These are phyloP conservation scores for Vimba vimba DNA, from an alignment of 2,113 vertebrate species.

Conservation along the genomic window DNA sequence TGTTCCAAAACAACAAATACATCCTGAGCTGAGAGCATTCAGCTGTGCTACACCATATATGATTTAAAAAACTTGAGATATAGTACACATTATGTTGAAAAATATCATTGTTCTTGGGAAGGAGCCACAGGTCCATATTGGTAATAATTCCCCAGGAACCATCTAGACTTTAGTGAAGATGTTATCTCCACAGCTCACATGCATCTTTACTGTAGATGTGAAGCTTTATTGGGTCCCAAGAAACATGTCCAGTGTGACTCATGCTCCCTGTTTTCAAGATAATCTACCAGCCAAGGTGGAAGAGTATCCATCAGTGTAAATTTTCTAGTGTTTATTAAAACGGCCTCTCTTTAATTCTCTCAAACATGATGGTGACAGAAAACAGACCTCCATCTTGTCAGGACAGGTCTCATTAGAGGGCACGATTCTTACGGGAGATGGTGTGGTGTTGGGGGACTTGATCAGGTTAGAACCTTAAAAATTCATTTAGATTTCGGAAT, in stretches of 20 bases:
- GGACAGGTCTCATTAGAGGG: slow-evolving; percentile 66
- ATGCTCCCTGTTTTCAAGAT: slow-evolving; percentile 56
- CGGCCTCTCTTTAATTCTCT: slow-evolving; percentile 54
- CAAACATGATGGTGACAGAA: slow-evolving; percentile 65
- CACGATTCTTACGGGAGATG: slow-evolving; percentile 63
- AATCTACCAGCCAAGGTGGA: slow-evolving; percentile 41
- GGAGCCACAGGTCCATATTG: not conserved
- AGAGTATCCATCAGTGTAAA: slow-evolving; percentile 66
- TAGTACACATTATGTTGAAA: slow-evolving; percentile 2
- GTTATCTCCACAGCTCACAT: slow-evolving; percentile 12
- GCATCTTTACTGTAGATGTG: slow-evolving; percentile 27
- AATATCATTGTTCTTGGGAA: slow-evolving; percentile 3
- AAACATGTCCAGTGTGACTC: slow-evolving; percentile 51
- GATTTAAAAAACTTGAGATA: slow-evolving; percentile 7
- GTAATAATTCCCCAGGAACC: slow-evolving; percentile 15
- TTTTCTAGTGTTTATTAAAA: slow-evolving; percentile 59
- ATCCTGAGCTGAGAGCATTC: not conserved
- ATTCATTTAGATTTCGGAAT: slow-evolving; percentile 65
- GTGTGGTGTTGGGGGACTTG: slow-evolving; percentile 71
- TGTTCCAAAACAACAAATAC: slow-evolving; percentile 44
- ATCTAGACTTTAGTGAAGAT: slow-evolving; percentile 18
- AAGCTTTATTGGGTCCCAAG: slow-evolving; percentile 9
- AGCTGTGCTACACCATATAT: not conserved
- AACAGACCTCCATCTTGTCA: slow-evolving; percentile 72
- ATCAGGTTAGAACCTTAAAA: slow-evolving; percentile 66